Base-by-base conservation (phyloP, 1,140 invertebrate genomes). In the Amphibalanus amphitrite region DNA sequence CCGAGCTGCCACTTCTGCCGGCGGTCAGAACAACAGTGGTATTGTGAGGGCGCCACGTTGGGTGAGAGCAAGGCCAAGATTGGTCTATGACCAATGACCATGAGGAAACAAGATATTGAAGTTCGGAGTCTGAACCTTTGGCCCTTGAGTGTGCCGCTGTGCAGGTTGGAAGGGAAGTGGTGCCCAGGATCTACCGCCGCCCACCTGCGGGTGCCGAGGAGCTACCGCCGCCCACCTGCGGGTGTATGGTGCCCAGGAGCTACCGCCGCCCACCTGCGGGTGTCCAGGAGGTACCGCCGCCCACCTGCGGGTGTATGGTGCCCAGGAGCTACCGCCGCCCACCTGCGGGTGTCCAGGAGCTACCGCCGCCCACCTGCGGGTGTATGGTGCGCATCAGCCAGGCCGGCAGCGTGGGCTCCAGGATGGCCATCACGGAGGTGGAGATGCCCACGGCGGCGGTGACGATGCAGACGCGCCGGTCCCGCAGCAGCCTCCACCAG, bases 381-480 rank as follows among this genome's bases (percentile, higher is more conserved):
- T 88, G 84, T 6, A 92, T 82, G 70, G 86, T 85, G 67, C 85
- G 84, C 76, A 89, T 85, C 20, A 92, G 77, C 90, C 90, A 92
- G 76, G 91, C 85, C 0, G 90, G 90, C n/a, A 92, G 78, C 76
- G 88, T 91, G 0, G 90, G 88, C 77, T 92, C 90, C 69, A 92
- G 77, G 74, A 91, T 86, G 17, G 90, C 89, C 86, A 92, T 90
- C 0, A 88, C 85, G 0, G 86, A 86, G 0, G 90, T 91, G 3
- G 88, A 88, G 15, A 89, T 79, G 78, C 85, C 89, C 73, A 92
- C 89, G 15, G 87, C 86, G 23, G 87, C 83, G 29, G 84, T 82
- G 25, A 76, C 75, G 30, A 77, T 77, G 20, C 88, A 73, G 33
- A 88, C 84, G 73, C 84, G 82, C 69, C 82, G 81, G 75, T 88